Percentiles rank a stretch among this genome's conserved stretches.
phyloP scores from a whole-genome alignment of 2,797 vertebrate genomes.

The Picus viridis region DNA sequence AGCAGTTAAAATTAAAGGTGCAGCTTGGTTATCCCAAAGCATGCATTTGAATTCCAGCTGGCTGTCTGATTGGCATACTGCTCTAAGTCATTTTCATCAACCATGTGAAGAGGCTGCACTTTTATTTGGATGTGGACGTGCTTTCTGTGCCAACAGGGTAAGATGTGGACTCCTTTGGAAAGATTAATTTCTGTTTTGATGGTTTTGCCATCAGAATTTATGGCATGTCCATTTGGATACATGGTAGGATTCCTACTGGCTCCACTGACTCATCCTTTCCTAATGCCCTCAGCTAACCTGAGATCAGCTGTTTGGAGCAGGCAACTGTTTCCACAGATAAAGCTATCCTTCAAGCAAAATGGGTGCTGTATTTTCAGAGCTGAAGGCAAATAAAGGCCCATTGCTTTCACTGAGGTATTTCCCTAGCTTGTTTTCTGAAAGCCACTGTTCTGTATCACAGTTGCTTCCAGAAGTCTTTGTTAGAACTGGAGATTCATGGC shows the following conservation, averaged over 20 bases:
- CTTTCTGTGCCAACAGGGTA: background rate
- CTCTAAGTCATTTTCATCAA: background rate
- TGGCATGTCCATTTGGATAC: background rate
- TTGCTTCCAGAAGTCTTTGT: background rate
- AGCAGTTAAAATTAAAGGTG: background rate
- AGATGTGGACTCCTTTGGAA: background rate
- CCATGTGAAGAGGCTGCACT: background rate
- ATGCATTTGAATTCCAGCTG: background rate
- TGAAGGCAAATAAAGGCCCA: background rate
- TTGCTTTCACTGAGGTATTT: background rate
- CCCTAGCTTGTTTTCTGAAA: background rate
- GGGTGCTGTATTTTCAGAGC: background rate
- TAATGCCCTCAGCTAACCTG: background rate
- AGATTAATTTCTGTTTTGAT: background rate
- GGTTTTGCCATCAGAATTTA: background rate
- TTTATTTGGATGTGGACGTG: background rate
- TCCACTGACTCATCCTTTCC: background rate
- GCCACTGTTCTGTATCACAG: background rate
- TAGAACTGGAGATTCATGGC: background rate
- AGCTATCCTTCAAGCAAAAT: background rate
- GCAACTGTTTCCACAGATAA: background rate
- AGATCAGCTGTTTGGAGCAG: background rate
- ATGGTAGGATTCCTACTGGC: background rate
- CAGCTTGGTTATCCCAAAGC: background rate
- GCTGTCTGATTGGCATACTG: background rate